Evolutionary conservation across 2,113 vertebrate genomes (phyloP).

Genomic region (Accipiter virgatus): DNA sequence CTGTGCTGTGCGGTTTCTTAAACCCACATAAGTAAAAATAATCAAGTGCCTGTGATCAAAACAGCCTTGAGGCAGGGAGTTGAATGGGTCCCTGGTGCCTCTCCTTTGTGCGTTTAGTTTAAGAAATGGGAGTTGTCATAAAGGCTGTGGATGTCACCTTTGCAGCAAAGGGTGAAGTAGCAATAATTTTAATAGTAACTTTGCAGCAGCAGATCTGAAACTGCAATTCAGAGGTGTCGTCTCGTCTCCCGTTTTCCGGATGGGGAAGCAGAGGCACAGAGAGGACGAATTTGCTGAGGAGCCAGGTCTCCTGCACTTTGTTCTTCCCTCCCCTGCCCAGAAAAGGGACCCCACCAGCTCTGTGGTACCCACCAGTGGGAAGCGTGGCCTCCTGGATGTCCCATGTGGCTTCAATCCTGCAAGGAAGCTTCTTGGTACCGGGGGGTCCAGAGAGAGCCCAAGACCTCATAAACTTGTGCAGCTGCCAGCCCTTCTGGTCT

Average conservation of each 20-base stretch:
- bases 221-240: not conserved
- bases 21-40: not conserved
- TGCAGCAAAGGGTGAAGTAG: not conserved
- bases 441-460: not conserved
- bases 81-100: not conserved
- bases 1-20: not conserved
- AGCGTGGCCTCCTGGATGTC: not conserved
- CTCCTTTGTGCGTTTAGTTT: not conserved
- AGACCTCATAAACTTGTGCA: not conserved
- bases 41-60: not conserved
- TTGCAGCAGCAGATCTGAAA: not conserved
- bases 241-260: not conserved
- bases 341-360: not conserved
- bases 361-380: not conserved
- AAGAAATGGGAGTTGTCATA: not conserved
- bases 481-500: not conserved
- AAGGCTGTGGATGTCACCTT: not conserved
- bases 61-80: not conserved
- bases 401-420: not conserved
- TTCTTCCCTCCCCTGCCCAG: not conserved
- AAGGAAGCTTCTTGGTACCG: not conserved
- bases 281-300: not conserved
- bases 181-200: not conserved
- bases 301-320: not conserved
- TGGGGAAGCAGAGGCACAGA: not conserved